Percentiles rank a stretch among this genome's conserved stretches.
Evolutionary conservation across 30 jellyfish, hydroid and myxozoan species (phyloP).

Genomic region (Turritopsis dohrnii): DNA sequence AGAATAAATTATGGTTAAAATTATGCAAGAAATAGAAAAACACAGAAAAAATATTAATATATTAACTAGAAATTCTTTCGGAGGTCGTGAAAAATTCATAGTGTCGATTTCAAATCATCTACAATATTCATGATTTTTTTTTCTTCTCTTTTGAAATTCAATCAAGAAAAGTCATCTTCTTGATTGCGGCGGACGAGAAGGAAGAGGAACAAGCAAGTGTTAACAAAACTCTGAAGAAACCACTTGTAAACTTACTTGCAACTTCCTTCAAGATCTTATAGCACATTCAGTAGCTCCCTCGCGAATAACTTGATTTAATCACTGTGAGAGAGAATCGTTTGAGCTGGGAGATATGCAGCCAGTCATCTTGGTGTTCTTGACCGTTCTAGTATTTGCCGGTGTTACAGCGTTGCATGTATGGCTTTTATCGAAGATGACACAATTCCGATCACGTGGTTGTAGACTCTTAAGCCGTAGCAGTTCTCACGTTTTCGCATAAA

Average conservation of each 20-base stretch:
- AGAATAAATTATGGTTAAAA: not conserved
- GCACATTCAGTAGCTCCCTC: too few relatives aligned
- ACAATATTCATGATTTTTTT: not conserved
- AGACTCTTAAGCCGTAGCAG: not conserved
- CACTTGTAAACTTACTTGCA: not conserved
- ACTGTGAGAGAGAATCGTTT: not conserved
- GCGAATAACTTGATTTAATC: too few relatives aligned
- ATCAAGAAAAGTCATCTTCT: not conserved
- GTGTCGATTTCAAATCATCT: not conserved
- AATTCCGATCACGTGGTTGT: constrained; percentile 12
- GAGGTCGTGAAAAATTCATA: not conserved
- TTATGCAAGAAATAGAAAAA: not conserved
- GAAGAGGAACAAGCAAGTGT: not conserved
- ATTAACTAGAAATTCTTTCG: not conserved
- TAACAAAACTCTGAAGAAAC: not conserved
- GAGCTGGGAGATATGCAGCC: not conserved
- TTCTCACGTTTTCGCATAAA: constrained; percentile 8
- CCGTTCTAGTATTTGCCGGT: constrained; percentile 2
- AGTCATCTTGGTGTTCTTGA: not conserved
- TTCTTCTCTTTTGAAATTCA: not conserved
- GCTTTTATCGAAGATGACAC: constrained; percentile 4
- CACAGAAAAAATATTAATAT: too few relatives aligned
- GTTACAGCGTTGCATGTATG: constrained; percentile 17
- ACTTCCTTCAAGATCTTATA: too few relatives aligned
- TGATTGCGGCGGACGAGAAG: not conserved